Evolutionary conservation across 92 coral and sea anemone species (phyloP).

Genomic region (Blastomussa wellsi): DNA sequence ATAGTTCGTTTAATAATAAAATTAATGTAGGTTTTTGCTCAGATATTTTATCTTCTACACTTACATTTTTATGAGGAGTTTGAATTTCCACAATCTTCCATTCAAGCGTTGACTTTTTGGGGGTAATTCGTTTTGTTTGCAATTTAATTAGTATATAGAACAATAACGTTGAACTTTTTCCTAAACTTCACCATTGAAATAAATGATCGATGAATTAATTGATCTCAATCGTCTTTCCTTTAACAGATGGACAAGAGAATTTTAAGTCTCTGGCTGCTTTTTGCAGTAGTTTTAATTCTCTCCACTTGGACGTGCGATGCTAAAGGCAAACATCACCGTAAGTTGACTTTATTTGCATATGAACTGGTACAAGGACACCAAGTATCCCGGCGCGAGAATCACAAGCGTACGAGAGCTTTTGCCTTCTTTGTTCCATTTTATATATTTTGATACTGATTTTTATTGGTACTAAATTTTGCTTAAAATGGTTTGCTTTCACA

Average conservation of each 20-base stretch:
- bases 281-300: constrained; percentile 19
- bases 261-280: constrained; percentile 7
- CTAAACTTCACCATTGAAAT: background rate
- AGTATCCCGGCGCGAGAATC: background rate
- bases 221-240: background rate
- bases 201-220: background rate
- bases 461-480: background rate
- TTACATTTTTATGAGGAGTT: background rate
- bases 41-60: background rate
- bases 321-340: constrained; percentile 35
- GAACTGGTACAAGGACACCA: background rate
- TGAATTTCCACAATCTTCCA: background rate
- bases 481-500: background rate
- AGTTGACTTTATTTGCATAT: constrained; percentile 10
- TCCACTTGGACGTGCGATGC: constrained; percentile 41
- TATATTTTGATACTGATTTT: background rate
- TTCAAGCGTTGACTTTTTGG: background rate
- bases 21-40: background rate
- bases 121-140: background rate
- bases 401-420: background rate
- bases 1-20: background rate
- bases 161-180: background rate
- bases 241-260: constrained; percentile 27
- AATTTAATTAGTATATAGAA: background rate
- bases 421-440: background rate